Conservation (phyloP, 2,888 invertebrate genomes). For the Nemurella pictetii region DNA sequence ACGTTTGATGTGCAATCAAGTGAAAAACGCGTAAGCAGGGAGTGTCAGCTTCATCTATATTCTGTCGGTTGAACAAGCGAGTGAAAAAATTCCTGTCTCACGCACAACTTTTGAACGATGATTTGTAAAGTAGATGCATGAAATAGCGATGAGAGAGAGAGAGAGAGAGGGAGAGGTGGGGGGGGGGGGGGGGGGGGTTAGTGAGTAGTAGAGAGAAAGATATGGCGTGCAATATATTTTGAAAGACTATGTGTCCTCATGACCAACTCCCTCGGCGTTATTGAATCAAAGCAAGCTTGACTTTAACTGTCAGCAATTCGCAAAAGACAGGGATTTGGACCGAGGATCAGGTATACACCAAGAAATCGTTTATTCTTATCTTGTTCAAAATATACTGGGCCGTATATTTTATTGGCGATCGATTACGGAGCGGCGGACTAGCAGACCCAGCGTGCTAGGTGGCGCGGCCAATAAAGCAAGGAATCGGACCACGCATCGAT, state of each 20-base stretch:
- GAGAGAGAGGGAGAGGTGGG: too few species aligned
- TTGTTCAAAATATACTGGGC: slow-evolving; percentile 20
- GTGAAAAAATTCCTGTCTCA: neutral
- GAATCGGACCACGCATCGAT: slow-evolving; percentile 13
- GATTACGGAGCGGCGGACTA: slow-evolving; percentile 5
- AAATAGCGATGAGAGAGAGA: neutral
- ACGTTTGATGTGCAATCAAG: neutral
- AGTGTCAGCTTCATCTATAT: neutral
- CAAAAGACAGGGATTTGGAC: neutral
- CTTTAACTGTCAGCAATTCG: neutral
- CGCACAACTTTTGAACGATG: slow-evolving; percentile 1
- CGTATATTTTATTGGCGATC: slow-evolving; percentile 31
- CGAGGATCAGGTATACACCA: slow-evolving; percentile 2
- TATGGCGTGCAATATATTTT: neutral
- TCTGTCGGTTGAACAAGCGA: neutral
- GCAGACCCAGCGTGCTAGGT: neutral
- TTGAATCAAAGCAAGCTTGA: slow-evolving; percentile 23
- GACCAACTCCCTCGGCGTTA: neutral
- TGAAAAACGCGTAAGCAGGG: neutral
- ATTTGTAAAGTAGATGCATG: neutral
- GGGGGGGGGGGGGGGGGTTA: too few species aligned
- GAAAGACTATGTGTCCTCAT: neutral
- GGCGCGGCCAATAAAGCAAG: neutral
- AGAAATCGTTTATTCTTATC: slow-evolving; percentile 19
- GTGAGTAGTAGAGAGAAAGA: too few species aligned